Evolutionary conservation across 2,113 vertebrate genomes (phyloP).

Genomic region (Corythoichthys intestinalis): DNA sequence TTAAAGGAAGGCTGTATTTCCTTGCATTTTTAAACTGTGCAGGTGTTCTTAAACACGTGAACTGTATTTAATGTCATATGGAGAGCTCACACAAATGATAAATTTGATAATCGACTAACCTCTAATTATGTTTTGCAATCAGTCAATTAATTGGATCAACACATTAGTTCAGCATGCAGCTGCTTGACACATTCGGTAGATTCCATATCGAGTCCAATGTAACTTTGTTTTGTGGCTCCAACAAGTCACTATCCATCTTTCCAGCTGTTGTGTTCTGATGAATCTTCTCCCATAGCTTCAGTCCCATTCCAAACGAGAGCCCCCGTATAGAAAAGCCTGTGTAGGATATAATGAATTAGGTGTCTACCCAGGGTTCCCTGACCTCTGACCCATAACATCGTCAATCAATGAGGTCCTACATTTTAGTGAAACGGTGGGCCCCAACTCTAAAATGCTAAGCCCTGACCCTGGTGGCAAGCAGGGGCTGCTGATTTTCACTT

Average conservation of each 20-base stretch:
- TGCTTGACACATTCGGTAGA: neutral
- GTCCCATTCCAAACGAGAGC: conserved; percentile 70
- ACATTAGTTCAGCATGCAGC: neutral
- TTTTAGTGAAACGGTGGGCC: conserved; percentile 74
- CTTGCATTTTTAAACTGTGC: no score
- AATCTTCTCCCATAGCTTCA: conserved; percentile 81
- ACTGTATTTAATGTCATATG: no score
- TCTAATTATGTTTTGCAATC: no score
- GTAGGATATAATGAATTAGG: conserved; percentile 96
- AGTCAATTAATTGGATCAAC: no score
- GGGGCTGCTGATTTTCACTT: conserved; percentile 69
- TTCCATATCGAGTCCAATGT: neutral
- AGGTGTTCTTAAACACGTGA: no score
- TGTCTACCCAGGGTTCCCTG: conserved; percentile 85
- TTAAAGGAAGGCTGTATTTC: no score
- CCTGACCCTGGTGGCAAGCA: conserved; percentile 55
- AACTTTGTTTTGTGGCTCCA: conserved; percentile 13
- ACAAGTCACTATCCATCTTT: conserved; percentile 45
- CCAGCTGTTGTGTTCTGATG: conserved; percentile 72
- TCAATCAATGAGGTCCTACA: conserved; percentile 86
- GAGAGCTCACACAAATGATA: no score
- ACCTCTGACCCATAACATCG: conserved; percentile 87
- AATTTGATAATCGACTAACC: no score
- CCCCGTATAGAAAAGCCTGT: conserved; percentile 78
- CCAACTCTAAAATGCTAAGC: conserved; percentile 70